phyloP scores from a whole-genome alignment of 2,113 vertebrate species.

The Rhombomys opimus region DNA sequence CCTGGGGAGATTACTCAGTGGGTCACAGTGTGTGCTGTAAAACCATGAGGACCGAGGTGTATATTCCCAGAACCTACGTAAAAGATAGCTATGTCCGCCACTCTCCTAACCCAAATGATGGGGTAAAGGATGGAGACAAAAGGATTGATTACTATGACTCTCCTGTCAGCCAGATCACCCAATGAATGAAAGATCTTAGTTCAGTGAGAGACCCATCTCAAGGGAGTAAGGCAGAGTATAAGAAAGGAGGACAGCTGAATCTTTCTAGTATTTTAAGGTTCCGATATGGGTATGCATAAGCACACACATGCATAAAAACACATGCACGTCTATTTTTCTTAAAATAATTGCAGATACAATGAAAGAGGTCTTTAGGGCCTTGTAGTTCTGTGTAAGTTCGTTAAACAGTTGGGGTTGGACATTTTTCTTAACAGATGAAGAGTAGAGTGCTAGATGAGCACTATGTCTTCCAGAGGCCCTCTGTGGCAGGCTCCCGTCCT shows the following conservation, averaged over 20 bases:
- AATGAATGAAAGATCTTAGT: background rate
- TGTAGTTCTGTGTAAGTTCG: background rate
- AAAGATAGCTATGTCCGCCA: background rate
- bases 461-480: too few relatives aligned
- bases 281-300: background rate
- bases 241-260: background rate
- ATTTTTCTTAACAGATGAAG: background rate
- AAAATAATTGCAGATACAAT: background rate
- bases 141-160: background rate
- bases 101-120: background rate
- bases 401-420: background rate
- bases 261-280: rapidly evolving
- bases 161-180: background rate
- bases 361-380: background rate
- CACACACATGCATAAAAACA: background rate
- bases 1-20: background rate
- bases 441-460: background rate
- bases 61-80: background rate
- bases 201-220: background rate
- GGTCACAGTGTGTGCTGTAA: background rate
- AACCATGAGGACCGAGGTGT: background rate
- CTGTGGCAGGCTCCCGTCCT: too few relatives aligned
- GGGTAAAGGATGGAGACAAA: background rate
- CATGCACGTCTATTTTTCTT: background rate
- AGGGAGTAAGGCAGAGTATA: background rate